These are phyloP conservation scores for Colaptes auratus DNA, from an alignment of 2,113 vertebrate genomes.

Conservation along the genomic window DNA sequence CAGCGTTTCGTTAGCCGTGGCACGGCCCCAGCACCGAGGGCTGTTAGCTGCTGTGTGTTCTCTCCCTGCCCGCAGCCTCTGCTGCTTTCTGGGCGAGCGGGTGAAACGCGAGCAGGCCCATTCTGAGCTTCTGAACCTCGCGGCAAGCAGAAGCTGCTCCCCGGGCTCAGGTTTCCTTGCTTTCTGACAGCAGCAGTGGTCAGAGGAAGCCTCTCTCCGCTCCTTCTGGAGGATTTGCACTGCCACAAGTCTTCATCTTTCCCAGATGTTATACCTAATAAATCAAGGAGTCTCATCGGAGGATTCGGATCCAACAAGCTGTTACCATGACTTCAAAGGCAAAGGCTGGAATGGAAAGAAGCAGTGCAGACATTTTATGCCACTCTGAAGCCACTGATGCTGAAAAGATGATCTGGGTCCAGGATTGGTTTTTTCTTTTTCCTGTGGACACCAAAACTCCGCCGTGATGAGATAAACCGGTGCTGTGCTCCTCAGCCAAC, in stretches of 20 bases:
- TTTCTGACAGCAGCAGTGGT: conserved; percentile 35
- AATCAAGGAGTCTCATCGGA: conserved; percentile 67
- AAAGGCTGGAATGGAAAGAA: conserved; percentile 36
- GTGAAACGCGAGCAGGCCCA: not conserved
- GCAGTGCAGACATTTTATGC: conserved; percentile 37
- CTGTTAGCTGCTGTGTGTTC: not conserved
- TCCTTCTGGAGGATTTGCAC: conserved; percentile 54
- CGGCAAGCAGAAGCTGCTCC: not conserved
- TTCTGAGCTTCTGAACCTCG: not conserved
- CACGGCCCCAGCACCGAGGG: not conserved
- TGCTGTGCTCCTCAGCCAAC: not conserved
- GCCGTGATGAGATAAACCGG: not conserved
- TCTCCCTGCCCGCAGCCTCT: not conserved
- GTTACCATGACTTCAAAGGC: conserved; percentile 70
- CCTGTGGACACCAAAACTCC: not conserved
- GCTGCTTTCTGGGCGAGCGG: not conserved
- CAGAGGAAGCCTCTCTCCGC: not conserved
- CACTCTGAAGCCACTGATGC: not conserved
- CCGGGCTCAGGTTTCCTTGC: conserved; percentile 22
- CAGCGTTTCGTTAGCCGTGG: not conserved
- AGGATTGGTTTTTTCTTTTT: not conserved
- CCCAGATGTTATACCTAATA: conserved; percentile 75
- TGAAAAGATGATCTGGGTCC: not conserved
- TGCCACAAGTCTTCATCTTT: conserved; percentile 67
- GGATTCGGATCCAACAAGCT: conserved; percentile 52